phyloP scores from a whole-genome alignment of 2,797 vertebrate genomes.

The Hypotaenidia philippensis region DNA sequence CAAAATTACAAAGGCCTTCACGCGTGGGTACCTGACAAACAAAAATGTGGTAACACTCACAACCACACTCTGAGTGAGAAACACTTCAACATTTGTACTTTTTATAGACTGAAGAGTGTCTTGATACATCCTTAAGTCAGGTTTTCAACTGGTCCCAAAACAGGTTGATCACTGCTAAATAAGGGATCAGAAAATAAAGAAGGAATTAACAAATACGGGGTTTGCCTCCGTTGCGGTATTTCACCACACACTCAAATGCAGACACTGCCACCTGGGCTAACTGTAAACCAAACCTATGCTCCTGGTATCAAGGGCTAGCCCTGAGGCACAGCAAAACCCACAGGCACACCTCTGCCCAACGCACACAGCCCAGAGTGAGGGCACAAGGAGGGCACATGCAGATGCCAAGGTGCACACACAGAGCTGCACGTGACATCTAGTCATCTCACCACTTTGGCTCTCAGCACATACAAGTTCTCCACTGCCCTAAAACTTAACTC shows the following conservation, averaged over 20 bases:
- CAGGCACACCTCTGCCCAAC: rapidly evolving
- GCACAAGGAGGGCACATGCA: background rate
- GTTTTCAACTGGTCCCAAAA: background rate
- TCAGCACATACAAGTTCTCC: background rate
- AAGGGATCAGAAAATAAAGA: background rate
- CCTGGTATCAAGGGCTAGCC: background rate
- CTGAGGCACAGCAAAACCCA: background rate
- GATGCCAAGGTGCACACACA: background rate
- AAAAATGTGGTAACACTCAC: background rate
- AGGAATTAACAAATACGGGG: background rate
- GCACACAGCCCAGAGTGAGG: background rate
- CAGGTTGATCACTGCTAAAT: background rate
- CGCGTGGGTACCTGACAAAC: background rate
- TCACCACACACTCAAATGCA: background rate
- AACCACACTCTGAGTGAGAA: background rate
- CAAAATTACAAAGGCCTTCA: background rate
- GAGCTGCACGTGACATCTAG: background rate
- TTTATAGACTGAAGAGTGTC: background rate
- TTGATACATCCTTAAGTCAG: background rate
- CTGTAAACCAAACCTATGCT: background rate
- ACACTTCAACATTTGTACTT: constrained; percentile 7
- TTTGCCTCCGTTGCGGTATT: background rate
- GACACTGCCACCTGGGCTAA: background rate
- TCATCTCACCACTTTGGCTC: background rate
- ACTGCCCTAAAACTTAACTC: background rate